phyloP scores from a whole-genome alignment of 1,140 invertebrate genomes.

The Trichoplusia ni region DNA sequence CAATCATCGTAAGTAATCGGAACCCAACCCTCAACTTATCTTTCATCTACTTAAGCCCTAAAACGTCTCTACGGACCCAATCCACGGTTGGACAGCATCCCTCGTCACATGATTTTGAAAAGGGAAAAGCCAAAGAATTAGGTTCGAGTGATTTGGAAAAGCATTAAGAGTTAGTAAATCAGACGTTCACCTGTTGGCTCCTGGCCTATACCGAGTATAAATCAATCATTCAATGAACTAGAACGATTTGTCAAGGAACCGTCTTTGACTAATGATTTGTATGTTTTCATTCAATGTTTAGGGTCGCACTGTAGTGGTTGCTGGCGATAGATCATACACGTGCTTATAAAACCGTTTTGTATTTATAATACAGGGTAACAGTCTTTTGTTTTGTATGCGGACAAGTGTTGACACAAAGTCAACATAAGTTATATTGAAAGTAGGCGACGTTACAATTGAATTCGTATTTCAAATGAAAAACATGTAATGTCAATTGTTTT shows the following conservation, averaged over 20 bases:
- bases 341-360: no score
- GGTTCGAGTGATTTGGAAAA: conserved; percentile 66
- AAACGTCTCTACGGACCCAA: conserved; percentile 52
- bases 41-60: conserved; percentile 38
- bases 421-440: no score
- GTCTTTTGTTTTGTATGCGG: no score
- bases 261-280: conserved; percentile 16
- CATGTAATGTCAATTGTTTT: no score
- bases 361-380: no score
- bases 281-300: no score
- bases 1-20: conserved; percentile 64
- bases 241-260: conserved; percentile 65
- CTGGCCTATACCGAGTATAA: conserved; percentile 50
- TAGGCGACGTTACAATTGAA: no score
- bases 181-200: conserved; percentile 70
- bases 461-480: no score
- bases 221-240: conserved; percentile 76
- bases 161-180: conserved; percentile 77
- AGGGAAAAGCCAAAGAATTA: conserved; percentile 70
- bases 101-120: conserved; percentile 71
- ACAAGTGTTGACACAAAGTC: no score
- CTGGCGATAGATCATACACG: no score
- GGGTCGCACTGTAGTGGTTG: no score
- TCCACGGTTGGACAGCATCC: conserved; percentile 52
- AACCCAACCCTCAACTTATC: conserved; percentile 50